phyloP scores from a whole-genome alignment of 2,888 invertebrate genomes.

The Chymomyza procnemis region DNA sequence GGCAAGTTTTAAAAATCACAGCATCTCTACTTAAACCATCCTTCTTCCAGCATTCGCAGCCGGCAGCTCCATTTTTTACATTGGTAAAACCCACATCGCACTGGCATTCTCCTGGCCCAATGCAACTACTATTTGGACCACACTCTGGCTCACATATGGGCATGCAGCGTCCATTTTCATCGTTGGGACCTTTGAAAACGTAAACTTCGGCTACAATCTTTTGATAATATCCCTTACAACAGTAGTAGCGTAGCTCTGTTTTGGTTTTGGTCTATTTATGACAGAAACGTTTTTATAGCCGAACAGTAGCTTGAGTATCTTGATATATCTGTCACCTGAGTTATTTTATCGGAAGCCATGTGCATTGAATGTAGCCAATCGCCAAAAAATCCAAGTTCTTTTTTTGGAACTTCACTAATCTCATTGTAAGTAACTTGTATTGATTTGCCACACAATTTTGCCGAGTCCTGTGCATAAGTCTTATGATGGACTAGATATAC shows the following conservation, averaged over 20 bases:
- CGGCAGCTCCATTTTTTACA: not conserved
- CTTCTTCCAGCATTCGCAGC: constrained; percentile 1
- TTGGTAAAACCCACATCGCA: constrained; percentile 45
- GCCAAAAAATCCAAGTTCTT: not conserved
- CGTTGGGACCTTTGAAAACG: not conserved
- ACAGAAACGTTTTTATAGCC: not conserved
- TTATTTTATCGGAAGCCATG: not conserved
- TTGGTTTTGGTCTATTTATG: not conserved
- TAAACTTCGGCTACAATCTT: not conserved
- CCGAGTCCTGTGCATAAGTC: not conserved
- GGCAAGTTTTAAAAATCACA: not conserved
- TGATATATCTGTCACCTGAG: not conserved
- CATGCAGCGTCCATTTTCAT: constrained; percentile 20
- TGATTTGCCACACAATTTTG: not conserved
- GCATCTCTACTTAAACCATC: not conserved
- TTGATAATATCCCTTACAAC: constrained; percentile 14
- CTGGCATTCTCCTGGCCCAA: constrained; percentile 34
- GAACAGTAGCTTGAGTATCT: not conserved
- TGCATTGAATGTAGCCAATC: not conserved
- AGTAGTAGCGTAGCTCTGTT: not conserved
- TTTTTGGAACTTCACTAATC: not conserved
- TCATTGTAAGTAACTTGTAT: not conserved
- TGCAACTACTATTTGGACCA: constrained; percentile 27
- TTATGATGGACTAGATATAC: not conserved
- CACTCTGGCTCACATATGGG: constrained; percentile 64